Percentiles rank a stretch among this genome's conserved stretches.
phyloP scores from a whole-genome alignment of 2,888 invertebrate species.

The Liodrosophila aerea region DNA sequence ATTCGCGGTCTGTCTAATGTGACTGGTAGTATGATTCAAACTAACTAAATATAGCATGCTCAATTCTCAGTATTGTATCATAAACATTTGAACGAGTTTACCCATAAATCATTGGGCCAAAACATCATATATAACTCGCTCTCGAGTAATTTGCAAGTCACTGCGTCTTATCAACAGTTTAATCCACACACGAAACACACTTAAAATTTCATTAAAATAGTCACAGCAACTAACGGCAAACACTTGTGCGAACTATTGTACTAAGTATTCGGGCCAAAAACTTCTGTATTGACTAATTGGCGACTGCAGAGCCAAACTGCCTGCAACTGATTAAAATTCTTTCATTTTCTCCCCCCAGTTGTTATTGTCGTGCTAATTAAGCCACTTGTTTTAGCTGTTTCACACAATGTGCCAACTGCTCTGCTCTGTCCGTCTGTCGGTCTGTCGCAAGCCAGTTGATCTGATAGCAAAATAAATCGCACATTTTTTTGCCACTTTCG shows the following conservation, averaged over 20 bases:
- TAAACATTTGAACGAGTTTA: too few relatives aligned
- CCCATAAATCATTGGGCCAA: conserved; percentile 2
- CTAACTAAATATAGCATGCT: too few relatives aligned
- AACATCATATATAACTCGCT: background rate
- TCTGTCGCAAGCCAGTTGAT: background rate
- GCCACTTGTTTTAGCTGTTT: conserved; percentile 36
- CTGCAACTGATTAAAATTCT: too few relatives aligned
- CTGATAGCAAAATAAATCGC: background rate
- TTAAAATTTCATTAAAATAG: conserved; percentile 28
- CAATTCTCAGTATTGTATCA: too few relatives aligned
- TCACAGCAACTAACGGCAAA: conserved; percentile 2
- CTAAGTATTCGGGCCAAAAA: background rate
- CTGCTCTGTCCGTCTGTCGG: too few relatives aligned
- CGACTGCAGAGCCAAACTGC: background rate
- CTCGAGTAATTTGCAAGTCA: conserved; percentile 25
- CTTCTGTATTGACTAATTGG: conserved; percentile 1
- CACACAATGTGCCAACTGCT: too few relatives aligned
- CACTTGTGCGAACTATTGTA: conserved; percentile 15
- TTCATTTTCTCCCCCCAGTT: too few relatives aligned
- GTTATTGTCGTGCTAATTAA: conserved; percentile 30
- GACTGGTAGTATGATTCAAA: background rate
- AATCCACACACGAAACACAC: conserved; percentile 15
- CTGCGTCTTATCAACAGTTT: conserved; percentile 39
- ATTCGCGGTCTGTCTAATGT: too few relatives aligned
- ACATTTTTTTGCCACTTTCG: conserved; percentile 38